phyloP scores from a whole-genome alignment of 1,140 invertebrate genomes.

The Rhyacophila brunnea region DNA sequence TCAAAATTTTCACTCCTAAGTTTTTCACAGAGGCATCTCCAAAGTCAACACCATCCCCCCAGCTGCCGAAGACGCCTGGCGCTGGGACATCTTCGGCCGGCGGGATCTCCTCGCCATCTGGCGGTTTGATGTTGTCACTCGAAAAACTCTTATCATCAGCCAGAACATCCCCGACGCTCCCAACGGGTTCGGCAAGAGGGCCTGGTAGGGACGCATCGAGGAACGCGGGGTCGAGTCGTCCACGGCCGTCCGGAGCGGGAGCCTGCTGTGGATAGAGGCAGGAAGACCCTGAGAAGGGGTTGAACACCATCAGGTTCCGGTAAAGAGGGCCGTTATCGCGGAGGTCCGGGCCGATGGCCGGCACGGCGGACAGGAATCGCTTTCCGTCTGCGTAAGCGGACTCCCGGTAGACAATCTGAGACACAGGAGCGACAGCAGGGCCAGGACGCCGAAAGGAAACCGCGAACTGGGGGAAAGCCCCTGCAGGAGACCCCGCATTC shows the following conservation, averaged over 20 bases:
- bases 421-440: conserved; percentile 48
- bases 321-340: conserved; percentile 40
- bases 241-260: neutral
- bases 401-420: conserved; percentile 51
- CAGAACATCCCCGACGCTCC: no score
- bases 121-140: no score
- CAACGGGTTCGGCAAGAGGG: neutral
- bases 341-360: conserved; percentile 33
- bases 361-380: conserved; percentile 45
- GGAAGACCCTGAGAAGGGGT: conserved; percentile 45
- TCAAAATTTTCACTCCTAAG: conserved; percentile 51
- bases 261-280: conserved; percentile 44
- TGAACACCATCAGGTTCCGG: conserved; percentile 52
- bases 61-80: neutral
- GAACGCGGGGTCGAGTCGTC: neutral
- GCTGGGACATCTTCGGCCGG: no score
- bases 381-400: conserved; percentile 49
- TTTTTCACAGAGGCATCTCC: conserved; percentile 9
- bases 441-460: conserved; percentile 41
- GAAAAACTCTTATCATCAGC: no score
- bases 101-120: no score
- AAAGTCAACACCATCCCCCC: conserved; percentile 3
- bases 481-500: neutral
- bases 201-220: conserved; percentile 3
- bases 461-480: no score